Conservation (phyloP, 2,113 vertebrate genomes). For the Columbina picui region DNA sequence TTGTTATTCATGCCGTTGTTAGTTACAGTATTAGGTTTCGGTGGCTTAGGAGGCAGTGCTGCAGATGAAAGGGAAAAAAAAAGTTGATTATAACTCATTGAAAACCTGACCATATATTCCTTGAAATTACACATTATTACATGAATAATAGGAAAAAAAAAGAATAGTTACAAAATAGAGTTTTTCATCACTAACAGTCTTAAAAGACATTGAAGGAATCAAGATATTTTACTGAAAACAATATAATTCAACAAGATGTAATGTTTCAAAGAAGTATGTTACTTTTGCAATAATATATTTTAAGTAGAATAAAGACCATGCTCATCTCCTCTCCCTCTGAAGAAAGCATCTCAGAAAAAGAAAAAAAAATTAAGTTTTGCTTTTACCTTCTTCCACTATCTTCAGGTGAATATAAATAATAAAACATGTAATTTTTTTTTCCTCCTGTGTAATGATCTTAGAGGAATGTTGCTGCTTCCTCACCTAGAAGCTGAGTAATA, state of each 20-base stretch:
- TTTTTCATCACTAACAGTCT: neutral
- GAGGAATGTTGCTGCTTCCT: slow-evolving; percentile 48
- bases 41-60: slow-evolving; percentile 98
- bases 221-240: neutral
- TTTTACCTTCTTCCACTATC: neutral
- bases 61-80: slow-evolving; percentile 25
- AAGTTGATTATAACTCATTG: slow-evolving; percentile 28
- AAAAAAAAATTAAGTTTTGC: slow-evolving; percentile 14
- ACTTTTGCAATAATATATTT: neutral
- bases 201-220: neutral
- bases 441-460: slow-evolving; percentile 53
- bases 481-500: slow-evolving; percentile 46
- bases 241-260: neutral
- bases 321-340: neutral
- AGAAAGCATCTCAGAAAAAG: neutral
- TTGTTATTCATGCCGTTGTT: slow-evolving; percentile 98
- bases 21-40: slow-evolving; percentile 88
- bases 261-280: neutral
- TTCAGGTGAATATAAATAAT: slow-evolving; percentile 39
- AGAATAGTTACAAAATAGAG: neutral
- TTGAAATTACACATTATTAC: neutral
- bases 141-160: neutral
- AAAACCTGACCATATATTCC: neutral
- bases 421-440: neutral
- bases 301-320: neutral